Percentiles rank a stretch among this genome's conserved stretches.
Conservation (phyloP, 23 tunicate species). For the Trididemnum nubilum region DNA sequence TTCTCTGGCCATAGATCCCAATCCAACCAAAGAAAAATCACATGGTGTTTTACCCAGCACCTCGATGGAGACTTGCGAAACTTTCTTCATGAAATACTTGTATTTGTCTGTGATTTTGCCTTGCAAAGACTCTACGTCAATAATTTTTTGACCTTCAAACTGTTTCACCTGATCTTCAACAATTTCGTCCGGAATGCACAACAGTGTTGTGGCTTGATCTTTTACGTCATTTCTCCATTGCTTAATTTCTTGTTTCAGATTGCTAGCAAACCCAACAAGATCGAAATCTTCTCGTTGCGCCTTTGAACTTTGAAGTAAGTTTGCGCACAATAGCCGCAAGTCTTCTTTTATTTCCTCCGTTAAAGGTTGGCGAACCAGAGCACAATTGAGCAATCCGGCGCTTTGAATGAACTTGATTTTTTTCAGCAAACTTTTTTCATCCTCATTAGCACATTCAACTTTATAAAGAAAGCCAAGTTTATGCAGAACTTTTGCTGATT, state of each 20-base stretch:
- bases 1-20: constrained; percentile 34
- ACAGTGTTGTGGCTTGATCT: background rate
- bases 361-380: background rate
- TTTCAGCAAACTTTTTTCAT: background rate
- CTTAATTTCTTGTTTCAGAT: background rate
- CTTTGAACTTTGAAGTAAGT: background rate
- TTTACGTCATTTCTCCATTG: background rate
- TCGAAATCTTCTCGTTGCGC: background rate
- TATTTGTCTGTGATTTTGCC: background rate
- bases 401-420: background rate
- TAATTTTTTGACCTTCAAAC: background rate
- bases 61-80: background rate
- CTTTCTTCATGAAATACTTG: background rate
- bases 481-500: constrained; percentile 22
- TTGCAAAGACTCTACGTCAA: background rate
- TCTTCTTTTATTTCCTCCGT: background rate
- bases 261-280: background rate
- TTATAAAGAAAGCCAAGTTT: background rate
- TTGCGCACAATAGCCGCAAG: background rate
- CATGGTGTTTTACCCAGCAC: constrained; percentile 7
- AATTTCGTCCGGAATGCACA: background rate
- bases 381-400: constrained; percentile 13
- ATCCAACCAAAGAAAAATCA: background rate
- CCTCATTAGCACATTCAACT: background rate
- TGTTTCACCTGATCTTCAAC: background rate